Evolutionary conservation across 2,113 vertebrate genomes (phyloP).

Genomic region (Phaetusa simplex): DNA sequence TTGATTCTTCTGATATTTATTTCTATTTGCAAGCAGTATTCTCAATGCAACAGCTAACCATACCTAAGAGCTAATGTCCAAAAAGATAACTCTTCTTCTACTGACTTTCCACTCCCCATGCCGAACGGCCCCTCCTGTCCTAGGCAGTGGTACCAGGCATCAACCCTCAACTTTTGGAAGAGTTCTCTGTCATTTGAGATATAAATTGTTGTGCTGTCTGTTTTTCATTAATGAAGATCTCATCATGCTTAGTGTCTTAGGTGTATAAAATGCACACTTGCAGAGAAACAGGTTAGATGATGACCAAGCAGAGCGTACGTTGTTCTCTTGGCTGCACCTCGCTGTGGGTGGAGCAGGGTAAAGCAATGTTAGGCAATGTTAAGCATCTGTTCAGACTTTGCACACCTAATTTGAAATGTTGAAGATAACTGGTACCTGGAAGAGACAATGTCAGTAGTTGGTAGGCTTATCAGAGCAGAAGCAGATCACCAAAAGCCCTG

Average conservation of each 20-base stretch:
- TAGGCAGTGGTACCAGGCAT: not conserved
- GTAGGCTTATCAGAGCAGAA: not conserved
- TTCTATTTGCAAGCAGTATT: not conserved
- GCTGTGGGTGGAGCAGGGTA: not conserved
- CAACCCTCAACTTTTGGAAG: not conserved
- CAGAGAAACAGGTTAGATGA: not conserved
- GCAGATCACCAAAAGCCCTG: not conserved
- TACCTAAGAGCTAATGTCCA: not conserved
- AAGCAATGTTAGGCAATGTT: not conserved
- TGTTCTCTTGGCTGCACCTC: not conserved
- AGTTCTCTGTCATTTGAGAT: not conserved
- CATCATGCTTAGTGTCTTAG: not conserved
- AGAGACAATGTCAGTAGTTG: not conserved
- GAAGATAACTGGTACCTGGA: not conserved
- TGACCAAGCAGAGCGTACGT: rapidly evolving
- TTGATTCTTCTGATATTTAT: not conserved
- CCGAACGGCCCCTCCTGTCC: not conserved
- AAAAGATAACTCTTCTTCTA: not conserved
- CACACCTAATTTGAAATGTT: not conserved
- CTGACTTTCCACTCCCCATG: not conserved
- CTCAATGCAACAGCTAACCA: not conserved
- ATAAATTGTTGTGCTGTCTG: not conserved
- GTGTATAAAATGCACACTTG: not conserved
- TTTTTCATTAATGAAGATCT: not conserved
- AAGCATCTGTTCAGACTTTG: not conserved